Evolutionary conservation across 2,113 vertebrate genomes (phyloP).

Genomic region (Phocoena phocoena): DNA sequence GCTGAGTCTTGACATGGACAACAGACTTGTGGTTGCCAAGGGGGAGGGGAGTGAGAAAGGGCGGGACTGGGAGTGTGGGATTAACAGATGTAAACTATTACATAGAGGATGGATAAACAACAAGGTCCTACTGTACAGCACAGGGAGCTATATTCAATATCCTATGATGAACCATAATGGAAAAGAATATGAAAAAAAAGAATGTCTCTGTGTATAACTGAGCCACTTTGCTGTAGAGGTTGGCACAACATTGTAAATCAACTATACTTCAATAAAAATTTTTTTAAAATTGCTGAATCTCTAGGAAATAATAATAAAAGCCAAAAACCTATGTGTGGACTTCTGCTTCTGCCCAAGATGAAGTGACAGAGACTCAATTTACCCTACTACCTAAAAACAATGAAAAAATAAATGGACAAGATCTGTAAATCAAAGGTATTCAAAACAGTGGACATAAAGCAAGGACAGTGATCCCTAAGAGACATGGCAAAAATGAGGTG

Average conservation of each 20-base stretch:
- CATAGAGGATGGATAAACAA: background rate
- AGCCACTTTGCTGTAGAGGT: background rate
- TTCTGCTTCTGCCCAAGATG: background rate
- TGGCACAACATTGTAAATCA: background rate
- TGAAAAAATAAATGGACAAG: background rate
- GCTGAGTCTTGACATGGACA: background rate
- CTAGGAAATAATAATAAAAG: background rate
- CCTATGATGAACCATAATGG: background rate
- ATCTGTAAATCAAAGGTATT: background rate
- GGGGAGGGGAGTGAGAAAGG: fast-evolving
- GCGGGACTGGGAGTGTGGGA: background rate
- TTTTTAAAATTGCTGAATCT: background rate
- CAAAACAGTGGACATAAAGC: background rate
- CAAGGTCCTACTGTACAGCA: background rate
- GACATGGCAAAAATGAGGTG: background rate
- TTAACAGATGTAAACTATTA: background rate
- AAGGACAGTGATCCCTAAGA: background rate
- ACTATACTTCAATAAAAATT: background rate
- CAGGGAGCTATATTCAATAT: background rate
- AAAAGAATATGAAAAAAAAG: background rate
- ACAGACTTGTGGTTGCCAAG: background rate
- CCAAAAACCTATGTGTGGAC: background rate
- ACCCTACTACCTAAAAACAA: background rate
- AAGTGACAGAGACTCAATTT: background rate
- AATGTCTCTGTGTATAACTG: background rate